Conservation (phyloP, 2,888 invertebrate genomes). For the Chesias legatella region DNA sequence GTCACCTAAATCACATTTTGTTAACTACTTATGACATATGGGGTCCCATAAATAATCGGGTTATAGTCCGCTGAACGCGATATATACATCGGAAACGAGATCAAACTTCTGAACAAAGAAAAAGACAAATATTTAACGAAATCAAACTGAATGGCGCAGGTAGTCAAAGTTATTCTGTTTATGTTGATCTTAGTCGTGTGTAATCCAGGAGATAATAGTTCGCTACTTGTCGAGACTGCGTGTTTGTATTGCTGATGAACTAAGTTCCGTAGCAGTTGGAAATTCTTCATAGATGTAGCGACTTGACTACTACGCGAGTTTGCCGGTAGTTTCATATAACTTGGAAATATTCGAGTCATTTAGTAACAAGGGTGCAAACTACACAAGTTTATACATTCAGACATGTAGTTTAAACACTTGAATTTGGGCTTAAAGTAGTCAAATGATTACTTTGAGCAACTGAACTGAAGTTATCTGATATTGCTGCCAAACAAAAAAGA, state of each 20-base stretch:
- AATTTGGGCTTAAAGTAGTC: no score
- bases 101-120: constrained; percentile 13
- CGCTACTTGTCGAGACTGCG: constrained; percentile 55
- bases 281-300: constrained; percentile 52
- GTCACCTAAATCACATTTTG: no score
- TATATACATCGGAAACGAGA: not conserved
- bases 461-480: no score
- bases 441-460: no score
- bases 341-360: not conserved
- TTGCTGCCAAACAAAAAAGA: no score
- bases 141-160: constrained; percentile 36
- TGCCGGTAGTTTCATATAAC: not conserved
- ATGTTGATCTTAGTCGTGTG: constrained; percentile 52
- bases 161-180: constrained; percentile 41
- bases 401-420: no score
- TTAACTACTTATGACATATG: no score
- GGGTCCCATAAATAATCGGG: no score
- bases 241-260: constrained; percentile 67
- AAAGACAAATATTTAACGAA: constrained; percentile 18
- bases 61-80: not conserved
- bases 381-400: no score
- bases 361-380: no score
- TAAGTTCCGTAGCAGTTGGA: constrained; percentile 47
- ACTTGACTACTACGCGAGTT: constrained; percentile 44
- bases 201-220: constrained; percentile 69